Conservation (phyloP, 2,113 vertebrate species). For the Anoplopoma fimbria region DNA sequence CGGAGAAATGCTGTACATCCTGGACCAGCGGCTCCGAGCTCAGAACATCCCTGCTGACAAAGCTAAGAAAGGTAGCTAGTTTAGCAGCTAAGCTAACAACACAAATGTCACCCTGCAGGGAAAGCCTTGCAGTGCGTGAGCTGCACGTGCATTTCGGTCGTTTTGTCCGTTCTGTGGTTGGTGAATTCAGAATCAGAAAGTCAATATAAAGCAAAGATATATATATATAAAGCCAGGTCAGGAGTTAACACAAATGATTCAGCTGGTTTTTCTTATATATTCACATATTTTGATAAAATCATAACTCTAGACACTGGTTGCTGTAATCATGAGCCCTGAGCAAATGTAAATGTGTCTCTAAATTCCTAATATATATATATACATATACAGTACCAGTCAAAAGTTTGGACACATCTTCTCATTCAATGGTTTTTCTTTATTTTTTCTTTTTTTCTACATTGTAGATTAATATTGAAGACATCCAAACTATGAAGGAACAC, state of each 20-base stretch:
- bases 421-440: no score
- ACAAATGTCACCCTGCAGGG: conserved; percentile 7
- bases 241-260: neutral
- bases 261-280: neutral
- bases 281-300: neutral
- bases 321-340: neutral
- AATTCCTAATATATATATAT: no score
- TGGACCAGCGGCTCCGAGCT: conserved; percentile 94
- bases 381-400: no score
- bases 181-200: neutral
- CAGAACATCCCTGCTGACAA: conserved; percentile 95
- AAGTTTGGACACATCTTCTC: no score
- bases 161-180: neutral
- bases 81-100: conserved; percentile 53
- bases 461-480: no score
- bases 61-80: conserved; percentile 89
- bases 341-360: neutral
- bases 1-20: conserved; percentile 97
- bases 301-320: neutral
- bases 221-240: neutral
- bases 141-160: neutral
- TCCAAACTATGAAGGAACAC: no score
- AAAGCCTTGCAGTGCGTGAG: conserved; percentile 1
- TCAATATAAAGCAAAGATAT: neutral
- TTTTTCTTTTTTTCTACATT: no score